A percentile compares a stretch with the other conserved stretches of the same genome.
Conservation (phyloP, 2,888 invertebrate species). For the Mythimna pallens region DNA sequence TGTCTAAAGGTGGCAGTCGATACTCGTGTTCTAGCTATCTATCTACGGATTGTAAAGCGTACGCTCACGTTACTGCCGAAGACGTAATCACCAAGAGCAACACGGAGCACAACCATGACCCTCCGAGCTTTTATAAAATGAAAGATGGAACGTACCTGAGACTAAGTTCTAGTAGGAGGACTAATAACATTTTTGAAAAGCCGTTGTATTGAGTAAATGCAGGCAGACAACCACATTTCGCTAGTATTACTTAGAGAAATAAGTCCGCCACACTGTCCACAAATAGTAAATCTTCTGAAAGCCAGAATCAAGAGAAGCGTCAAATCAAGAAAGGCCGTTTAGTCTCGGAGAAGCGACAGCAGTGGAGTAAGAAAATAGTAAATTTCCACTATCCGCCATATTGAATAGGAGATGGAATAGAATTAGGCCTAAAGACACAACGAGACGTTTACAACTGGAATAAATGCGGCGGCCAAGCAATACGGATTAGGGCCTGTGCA, state of each 20-base stretch:
- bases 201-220: no score
- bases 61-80: constrained; percentile 33
- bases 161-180: background rate
- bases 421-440: no score
- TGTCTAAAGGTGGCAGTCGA: constrained; percentile 58
- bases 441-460: no score
- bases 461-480: no score
- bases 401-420: no score
- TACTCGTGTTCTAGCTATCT: constrained; percentile 69
- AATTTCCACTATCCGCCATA: background rate
- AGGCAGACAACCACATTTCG: background rate
- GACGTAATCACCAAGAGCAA: constrained; percentile 29
- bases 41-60: constrained; percentile 50
- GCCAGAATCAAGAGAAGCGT: background rate
- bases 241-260: background rate
- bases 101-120: constrained; percentile 45
- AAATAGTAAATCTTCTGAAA: background rate
- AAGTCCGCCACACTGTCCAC: no score
- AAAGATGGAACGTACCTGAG: constrained; percentile 40
- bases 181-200: background rate
- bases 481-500: no score
- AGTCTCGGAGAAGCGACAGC: background rate
- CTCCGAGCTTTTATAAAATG: constrained; percentile 23
- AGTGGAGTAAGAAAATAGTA: background rate
- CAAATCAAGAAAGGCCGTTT: background rate